Percentiles rank a stretch among this genome's conserved stretches.
phyloP scores from a whole-genome alignment of 2,113 vertebrate species.

The Neopipo cinnamomea region DNA sequence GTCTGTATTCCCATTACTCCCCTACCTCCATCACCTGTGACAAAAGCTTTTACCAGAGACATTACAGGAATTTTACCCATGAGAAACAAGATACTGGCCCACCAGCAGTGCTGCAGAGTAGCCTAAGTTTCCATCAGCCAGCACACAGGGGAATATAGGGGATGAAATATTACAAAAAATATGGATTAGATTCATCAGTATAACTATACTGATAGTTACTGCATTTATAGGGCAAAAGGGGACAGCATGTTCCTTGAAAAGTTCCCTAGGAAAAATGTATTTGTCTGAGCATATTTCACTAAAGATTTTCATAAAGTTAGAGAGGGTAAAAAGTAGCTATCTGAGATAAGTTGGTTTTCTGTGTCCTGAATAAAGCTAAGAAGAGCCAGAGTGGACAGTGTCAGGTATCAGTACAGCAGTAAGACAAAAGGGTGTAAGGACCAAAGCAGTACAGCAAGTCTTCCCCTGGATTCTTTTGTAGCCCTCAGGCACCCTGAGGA shows the following conservation, averaged over 20 bases:
- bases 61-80: neutral
- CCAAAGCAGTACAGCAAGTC: neutral
- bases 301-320: neutral
- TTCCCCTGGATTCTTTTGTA: neutral
- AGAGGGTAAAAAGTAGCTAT: neutral
- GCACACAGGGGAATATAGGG: neutral
- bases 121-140: neutral
- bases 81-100: neutral
- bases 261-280: neutral
- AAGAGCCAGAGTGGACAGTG: neutral
- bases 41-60: neutral
- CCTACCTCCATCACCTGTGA: neutral
- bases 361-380: neutral
- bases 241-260: neutral
- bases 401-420: neutral
- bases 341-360: neutral
- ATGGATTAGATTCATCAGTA: fast-evolving
- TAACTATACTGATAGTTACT: neutral
- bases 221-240: neutral
- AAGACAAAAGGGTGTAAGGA: neutral
- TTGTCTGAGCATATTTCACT: neutral
- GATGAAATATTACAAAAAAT: neutral
- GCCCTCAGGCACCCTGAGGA: neutral
- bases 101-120: neutral
- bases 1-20: neutral